Evolutionary conservation across 1,140 invertebrate genomes (phyloP).

Genomic region (Drosophila bocki): DNA sequence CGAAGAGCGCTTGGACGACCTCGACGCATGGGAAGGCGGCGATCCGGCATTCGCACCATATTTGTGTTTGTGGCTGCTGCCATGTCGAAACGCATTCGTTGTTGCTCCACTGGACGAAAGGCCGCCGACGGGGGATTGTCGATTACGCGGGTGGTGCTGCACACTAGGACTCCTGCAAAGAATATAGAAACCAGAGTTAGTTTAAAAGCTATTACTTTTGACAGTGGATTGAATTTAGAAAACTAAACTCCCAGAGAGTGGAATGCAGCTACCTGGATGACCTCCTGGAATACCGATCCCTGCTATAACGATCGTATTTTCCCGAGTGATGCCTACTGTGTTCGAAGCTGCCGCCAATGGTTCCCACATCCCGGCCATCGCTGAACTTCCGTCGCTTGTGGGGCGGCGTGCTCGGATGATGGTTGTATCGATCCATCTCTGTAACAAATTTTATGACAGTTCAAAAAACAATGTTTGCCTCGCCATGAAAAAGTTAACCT

Average conservation of each 20-base stretch:
- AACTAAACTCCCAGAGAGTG: not conserved
- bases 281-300: constrained; percentile 72
- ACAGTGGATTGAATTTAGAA: not conserved
- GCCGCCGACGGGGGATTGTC: constrained; percentile 63
- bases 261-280: constrained; percentile 50
- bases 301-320: constrained; percentile 78
- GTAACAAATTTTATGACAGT: not conserved
- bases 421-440: constrained; percentile 74
- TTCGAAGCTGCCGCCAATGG: constrained; percentile 44
- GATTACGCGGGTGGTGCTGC: constrained; percentile 65
- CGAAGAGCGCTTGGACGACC: constrained; percentile 71
- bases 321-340: constrained; percentile 68
- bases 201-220: not conserved
- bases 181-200: not conserved
- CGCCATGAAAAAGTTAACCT: not conserved
- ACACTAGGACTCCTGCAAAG: constrained; percentile 71
- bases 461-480: not conserved
- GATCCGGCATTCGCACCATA: constrained; percentile 45
- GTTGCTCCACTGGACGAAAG: constrained; percentile 35
- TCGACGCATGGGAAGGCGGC: constrained; percentile 60
- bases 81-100: constrained; percentile 66
- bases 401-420: constrained; percentile 75
- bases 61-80: constrained; percentile 70
- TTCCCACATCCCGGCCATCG: constrained; percentile 57
- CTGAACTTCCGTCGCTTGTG: constrained; percentile 79